Conservation (phyloP, 1,140 invertebrate genomes). For the Caenorhabditis remanei region DNA sequence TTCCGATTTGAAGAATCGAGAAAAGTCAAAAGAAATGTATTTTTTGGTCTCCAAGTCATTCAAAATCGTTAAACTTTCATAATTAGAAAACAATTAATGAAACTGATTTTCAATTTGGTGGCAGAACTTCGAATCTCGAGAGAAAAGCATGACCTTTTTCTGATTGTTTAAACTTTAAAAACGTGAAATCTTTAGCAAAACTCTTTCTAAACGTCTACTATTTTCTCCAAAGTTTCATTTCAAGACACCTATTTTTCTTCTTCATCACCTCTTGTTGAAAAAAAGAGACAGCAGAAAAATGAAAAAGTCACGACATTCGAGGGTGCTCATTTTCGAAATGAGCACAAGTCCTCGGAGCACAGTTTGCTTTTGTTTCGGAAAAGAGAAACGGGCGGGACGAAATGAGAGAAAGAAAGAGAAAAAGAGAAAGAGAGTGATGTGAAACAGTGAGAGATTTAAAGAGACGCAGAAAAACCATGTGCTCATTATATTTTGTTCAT, state of each 20-base stretch:
- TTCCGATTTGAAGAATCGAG: too few species aligned
- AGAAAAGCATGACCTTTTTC: too few species aligned
- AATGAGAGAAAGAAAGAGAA: neutral
- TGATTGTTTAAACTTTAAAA: too few species aligned
- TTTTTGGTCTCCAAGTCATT: too few species aligned
- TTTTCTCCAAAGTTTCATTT: neutral
- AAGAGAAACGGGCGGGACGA: slow-evolving; percentile 15
- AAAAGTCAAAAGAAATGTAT: too few species aligned
- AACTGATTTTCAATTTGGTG: too few species aligned
- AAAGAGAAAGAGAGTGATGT: neutral
- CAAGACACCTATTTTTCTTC: neutral
- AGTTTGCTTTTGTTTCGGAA: slow-evolving; percentile 49
- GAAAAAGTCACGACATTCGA: slow-evolving; percentile 49
- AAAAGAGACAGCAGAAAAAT: neutral
- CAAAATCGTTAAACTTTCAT: too few species aligned
- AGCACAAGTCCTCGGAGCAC: neutral
- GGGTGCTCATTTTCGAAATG: slow-evolving; percentile 44
- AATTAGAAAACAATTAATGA: too few species aligned
- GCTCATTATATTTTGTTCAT: too few species aligned
- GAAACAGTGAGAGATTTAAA: too few species aligned
- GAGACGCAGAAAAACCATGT: neutral
- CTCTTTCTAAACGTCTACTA: neutral
- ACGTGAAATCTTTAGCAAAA: too few species aligned
- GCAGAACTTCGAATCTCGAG: too few species aligned
- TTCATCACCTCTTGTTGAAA: neutral